phyloP scores from a whole-genome alignment of 2,888 invertebrate genomes.

The Reticulitermes lucifugus region DNA sequence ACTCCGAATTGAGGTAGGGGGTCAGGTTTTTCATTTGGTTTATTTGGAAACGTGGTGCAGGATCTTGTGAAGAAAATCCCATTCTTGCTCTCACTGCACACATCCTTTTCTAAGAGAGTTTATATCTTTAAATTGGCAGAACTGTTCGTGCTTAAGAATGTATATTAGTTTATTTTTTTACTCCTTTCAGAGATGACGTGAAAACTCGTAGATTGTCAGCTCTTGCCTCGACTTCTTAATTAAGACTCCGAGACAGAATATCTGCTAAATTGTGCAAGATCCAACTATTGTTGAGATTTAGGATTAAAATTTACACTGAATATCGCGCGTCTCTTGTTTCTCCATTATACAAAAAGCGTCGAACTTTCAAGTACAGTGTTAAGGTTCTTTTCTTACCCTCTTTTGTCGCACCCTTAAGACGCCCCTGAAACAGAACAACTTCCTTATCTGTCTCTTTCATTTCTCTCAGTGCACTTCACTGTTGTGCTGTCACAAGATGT shows the following conservation, averaged over 20 bases:
- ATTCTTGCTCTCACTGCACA: background rate
- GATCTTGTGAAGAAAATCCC: background rate
- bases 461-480: background rate
- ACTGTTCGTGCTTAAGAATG: background rate
- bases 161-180: background rate
- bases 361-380: slow-evolving; percentile 23
- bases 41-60: too few species aligned
- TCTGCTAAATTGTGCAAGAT: slow-evolving; percentile 32
- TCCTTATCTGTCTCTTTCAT: slow-evolving; percentile 20
- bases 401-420: background rate
- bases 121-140: background rate
- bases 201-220: background rate
- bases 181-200: background rate
- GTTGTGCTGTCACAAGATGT: slow-evolving; percentile 6
- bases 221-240: slow-evolving; percentile 16
- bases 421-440: slow-evolving; percentile 27
- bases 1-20: too few species aligned
- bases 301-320: slow-evolving; percentile 27
- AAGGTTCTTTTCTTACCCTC: slow-evolving; percentile 8
- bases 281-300: slow-evolving; percentile 29
- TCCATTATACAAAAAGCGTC: slow-evolving; percentile 31
- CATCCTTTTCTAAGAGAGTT: background rate
- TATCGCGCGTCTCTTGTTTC: background rate
- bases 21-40: too few species aligned
- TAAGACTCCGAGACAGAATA: background rate